Conservation (phyloP, 2,888 invertebrate genomes). For the Drosophila dives region DNA sequence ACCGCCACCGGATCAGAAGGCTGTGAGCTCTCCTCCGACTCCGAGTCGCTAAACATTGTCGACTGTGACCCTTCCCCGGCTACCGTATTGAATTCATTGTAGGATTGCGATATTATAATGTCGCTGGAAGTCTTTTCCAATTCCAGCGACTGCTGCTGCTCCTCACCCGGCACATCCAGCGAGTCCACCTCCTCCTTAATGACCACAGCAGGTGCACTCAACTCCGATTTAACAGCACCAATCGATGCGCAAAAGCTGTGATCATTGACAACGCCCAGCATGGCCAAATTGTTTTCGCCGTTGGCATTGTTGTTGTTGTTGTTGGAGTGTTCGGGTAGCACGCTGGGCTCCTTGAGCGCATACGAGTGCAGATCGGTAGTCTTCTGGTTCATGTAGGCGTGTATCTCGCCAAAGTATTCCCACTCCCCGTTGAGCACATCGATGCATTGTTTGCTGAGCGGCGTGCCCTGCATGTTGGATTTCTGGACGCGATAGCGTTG, state of each 20-base stretch:
- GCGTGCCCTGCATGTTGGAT: constrained; percentile 53
- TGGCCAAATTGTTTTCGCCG: constrained; percentile 36
- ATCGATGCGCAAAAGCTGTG: constrained; percentile 66
- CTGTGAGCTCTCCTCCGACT: constrained; percentile 41
- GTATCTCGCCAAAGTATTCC: constrained; percentile 83
- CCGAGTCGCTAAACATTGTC: constrained; percentile 41
- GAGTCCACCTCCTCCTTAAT: constrained; percentile 30
- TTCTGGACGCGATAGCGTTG: constrained; percentile 82
- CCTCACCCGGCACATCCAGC: constrained; percentile 1
- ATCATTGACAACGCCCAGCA: constrained; percentile 69
- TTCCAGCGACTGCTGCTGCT: constrained; percentile 18
- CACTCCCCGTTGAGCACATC: constrained; percentile 76
- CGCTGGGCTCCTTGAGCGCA: constrained; percentile 72
- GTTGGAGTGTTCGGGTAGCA: constrained; percentile 1
- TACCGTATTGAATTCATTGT: constrained; percentile 14
- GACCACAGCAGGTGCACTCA: not conserved
- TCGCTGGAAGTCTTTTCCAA: constrained; percentile 5
- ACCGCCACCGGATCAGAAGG: constrained; percentile 52
- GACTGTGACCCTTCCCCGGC: constrained; percentile 1
- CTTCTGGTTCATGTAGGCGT: constrained; percentile 82
- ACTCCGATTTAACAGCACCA: not conserved
- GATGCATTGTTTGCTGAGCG: constrained; percentile 45
- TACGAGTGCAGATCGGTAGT: constrained; percentile 83
- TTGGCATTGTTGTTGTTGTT: not conserved
- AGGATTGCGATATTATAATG: not conserved